Conservation (phyloP, 2,113 vertebrate species). For the Silurus asotus region DNA sequence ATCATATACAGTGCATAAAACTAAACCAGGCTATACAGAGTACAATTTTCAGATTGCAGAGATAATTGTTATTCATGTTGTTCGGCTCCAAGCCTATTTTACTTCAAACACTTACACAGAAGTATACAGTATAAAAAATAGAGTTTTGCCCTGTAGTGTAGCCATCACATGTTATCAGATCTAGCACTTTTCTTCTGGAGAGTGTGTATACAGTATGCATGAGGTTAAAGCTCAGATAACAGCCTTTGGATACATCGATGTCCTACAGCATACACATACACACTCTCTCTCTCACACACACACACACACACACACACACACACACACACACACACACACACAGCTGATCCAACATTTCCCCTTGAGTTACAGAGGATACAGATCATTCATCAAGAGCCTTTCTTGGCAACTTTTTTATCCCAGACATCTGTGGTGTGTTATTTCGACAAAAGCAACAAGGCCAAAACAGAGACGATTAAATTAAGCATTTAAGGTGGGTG, state of each 20-base stretch:
- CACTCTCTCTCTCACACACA: background rate
- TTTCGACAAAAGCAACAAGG: constrained; percentile 6
- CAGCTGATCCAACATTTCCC: constrained; percentile 19
- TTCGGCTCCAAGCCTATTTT: background rate
- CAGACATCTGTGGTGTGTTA: background rate
- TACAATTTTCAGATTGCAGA: background rate
- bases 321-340: background rate
- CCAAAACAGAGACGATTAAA: constrained; percentile 7
- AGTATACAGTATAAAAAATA: background rate
- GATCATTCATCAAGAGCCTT: background rate
- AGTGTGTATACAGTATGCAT: background rate
- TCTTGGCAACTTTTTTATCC: background rate
- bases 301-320: constrained; percentile 16
- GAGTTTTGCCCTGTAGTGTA: background rate
- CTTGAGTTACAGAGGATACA: background rate
- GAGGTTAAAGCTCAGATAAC: background rate
- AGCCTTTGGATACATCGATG: background rate
- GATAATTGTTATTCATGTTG: background rate
- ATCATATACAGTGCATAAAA: background rate
- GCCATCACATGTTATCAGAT: constrained; percentile 2
- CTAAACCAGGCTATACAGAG: constrained; percentile 2
- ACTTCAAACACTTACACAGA: background rate
- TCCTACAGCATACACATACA: background rate
- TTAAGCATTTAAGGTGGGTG: constrained; percentile 10
- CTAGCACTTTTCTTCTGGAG: background rate